These are phyloP conservation scores for Pipa parva DNA, from an alignment of 2,113 vertebrate species.

Conservation along the genomic window DNA sequence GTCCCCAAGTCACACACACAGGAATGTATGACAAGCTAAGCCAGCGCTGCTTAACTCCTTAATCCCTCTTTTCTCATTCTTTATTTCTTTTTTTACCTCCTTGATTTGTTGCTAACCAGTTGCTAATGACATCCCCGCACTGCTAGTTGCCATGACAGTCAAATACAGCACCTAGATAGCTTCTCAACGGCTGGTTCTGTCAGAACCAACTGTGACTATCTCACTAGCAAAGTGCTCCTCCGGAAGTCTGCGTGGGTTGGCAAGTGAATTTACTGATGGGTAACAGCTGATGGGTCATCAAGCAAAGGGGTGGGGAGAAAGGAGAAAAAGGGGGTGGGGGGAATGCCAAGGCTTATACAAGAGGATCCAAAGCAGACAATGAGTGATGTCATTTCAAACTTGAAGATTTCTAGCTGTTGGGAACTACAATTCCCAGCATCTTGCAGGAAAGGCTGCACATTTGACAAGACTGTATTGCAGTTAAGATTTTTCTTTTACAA, in stretches of 20 bases:
- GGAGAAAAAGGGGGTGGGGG: constrained; percentile 20
- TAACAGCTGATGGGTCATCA: constrained; percentile 35
- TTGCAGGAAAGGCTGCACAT: too few species aligned
- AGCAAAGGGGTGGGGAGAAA: constrained; percentile 38
- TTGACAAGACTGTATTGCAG: too few species aligned
- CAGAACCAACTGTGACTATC: constrained; percentile 30
- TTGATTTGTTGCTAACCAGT: background rate
- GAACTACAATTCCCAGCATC: too few species aligned
- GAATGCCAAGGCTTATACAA: too few species aligned
- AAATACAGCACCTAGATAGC: constrained; percentile 32
- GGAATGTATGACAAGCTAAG: too few species aligned
- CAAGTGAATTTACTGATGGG: constrained; percentile 28
- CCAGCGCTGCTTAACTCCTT: background rate
- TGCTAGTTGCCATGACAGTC: constrained; percentile 36
- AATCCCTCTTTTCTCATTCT: background rate
- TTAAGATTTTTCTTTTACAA: too few species aligned
- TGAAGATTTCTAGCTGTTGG: too few species aligned
- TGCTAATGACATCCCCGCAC: constrained; percentile 35
- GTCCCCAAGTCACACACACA: too few species aligned
- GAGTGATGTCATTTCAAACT: background rate
- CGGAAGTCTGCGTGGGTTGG: constrained; percentile 38
- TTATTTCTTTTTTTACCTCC: background rate
- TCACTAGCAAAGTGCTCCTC: constrained; percentile 32
- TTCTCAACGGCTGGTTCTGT: constrained; percentile 34
- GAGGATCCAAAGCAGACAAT: constrained; percentile 16